Evolutionary conservation across 1,140 invertebrate species (phyloP).

Genomic region (Brachionus plicatilis): DNA sequence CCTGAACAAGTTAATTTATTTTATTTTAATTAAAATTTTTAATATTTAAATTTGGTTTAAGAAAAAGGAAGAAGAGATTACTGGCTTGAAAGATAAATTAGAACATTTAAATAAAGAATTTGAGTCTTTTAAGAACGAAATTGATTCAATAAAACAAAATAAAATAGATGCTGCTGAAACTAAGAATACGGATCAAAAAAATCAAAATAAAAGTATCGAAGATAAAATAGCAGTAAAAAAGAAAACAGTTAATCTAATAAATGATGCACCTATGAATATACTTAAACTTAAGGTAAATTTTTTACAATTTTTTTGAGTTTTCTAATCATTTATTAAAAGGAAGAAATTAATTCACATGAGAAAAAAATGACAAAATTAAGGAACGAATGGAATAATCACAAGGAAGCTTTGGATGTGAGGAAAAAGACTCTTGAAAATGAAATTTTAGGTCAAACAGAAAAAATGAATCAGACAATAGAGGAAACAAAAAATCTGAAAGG

Average conservation of each 20-base stretch:
- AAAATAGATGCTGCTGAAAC: background rate
- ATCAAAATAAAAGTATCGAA: constrained; percentile 46
- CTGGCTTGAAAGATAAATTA: constrained; percentile 49
- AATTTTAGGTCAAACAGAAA: constrained; percentile 57
- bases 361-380: constrained; percentile 63
- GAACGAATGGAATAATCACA: constrained; percentile 67
- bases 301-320: background rate
- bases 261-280: constrained; percentile 64
- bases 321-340: constrained; percentile 52
- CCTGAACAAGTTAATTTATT: constrained; percentile 45
- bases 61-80: constrained; percentile 29
- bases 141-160: constrained; percentile 45
- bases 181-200: constrained; percentile 34
- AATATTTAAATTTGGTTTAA: background rate
- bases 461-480: constrained; percentile 56
- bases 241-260: constrained; percentile 63
- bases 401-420: constrained; percentile 63
- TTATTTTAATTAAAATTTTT: background rate
- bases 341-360: constrained; percentile 61
- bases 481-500: constrained; percentile 55
- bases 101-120: constrained; percentile 48
- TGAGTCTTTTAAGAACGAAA: constrained; percentile 44
- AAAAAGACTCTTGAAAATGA: constrained; percentile 62
- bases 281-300: constrained; percentile 57
- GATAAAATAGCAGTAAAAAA: constrained; percentile 52